Evolutionary conservation across 2,797 vertebrate species (phyloP).

Genomic region (Eulemur mongoz): DNA sequence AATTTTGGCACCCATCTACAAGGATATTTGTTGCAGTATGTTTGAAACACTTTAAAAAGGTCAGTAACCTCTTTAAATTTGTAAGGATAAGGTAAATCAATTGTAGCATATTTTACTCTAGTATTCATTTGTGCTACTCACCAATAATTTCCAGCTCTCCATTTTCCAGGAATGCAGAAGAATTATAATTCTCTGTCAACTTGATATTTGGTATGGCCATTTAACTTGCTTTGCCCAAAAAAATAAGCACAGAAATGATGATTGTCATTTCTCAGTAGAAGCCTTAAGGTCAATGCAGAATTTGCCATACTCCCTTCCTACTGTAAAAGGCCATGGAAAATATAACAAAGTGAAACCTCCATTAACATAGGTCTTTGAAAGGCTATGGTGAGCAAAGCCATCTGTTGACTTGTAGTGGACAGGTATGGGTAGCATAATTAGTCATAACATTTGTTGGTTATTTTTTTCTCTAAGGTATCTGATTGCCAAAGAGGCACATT

Average conservation of each 20-base stretch:
- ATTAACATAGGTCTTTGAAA: not conserved
- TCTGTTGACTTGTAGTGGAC: not conserved
- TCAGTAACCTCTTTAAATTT: not conserved
- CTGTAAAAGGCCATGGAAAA: not conserved
- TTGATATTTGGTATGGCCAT: not conserved
- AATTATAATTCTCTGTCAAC: not conserved
- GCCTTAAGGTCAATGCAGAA: not conserved
- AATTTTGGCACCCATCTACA: not conserved
- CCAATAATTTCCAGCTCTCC: not conserved
- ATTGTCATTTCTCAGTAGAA: not conserved
- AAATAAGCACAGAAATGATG: not conserved
- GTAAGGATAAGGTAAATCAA: not conserved
- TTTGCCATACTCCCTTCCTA: not conserved
- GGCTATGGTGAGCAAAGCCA: not conserved
- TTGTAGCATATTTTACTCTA: not conserved
- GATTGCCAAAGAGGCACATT: not conserved
- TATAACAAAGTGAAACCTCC: not conserved
- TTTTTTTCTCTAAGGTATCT: not conserved
- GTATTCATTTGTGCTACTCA: not conserved
- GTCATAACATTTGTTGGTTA: not conserved
- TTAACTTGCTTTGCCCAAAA: not conserved
- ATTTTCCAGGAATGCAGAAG: not conserved
- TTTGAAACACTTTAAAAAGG: not conserved
- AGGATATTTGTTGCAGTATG: not conserved
- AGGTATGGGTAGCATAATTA: not conserved